Percentiles rank a stretch among this genome's conserved stretches.
Evolutionary conservation across 2,113 vertebrate genomes (phyloP).

Genomic region (Lagenorhynchus albirostris): DNA sequence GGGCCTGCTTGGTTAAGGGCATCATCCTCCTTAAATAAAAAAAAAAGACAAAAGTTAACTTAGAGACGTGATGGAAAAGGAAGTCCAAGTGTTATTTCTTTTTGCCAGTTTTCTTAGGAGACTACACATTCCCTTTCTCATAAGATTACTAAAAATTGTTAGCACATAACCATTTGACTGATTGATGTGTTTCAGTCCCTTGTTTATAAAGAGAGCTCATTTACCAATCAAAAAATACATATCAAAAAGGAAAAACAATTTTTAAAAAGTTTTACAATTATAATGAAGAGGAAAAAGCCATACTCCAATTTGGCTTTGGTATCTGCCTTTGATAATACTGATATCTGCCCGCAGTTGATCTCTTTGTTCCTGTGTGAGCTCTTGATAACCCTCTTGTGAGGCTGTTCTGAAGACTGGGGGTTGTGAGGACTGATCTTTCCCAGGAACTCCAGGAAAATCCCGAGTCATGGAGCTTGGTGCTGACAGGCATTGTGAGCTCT

Average conservation of each 20-base stretch:
- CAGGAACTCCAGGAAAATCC: conserved; percentile 80
- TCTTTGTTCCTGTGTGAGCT: conserved; percentile 86
- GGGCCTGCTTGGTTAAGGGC: conserved; percentile 74
- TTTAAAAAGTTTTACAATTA: neutral
- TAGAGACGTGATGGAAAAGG: neutral
- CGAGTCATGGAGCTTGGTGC: conserved; percentile 87
- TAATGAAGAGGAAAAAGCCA: conserved; percentile 28
- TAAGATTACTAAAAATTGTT: neutral
- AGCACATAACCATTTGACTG: neutral
- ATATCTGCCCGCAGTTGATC: conserved; percentile 88
- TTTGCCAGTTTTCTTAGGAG: neutral
- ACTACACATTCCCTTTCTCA: neutral
- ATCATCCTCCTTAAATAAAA: conserved; percentile 83
- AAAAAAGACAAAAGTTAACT: conserved; percentile 32
- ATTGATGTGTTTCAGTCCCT: neutral
- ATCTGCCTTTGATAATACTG: conserved; percentile 84
- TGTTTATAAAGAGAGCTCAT: neutral
- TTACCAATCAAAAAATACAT: neutral
- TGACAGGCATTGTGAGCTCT: conserved; percentile 91
- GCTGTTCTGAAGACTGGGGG: conserved; percentile 84
- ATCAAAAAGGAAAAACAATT: neutral
- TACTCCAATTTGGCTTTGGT: conserved; percentile 85
- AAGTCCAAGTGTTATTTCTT: neutral
- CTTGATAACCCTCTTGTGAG: conserved; percentile 88
- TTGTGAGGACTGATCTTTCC: conserved; percentile 80